A percentile compares a stretch with the other conserved stretches of the same genome.
phyloP scores from a whole-genome alignment of 2,113 vertebrate species.

The Oenanthe oenanthe region DNA sequence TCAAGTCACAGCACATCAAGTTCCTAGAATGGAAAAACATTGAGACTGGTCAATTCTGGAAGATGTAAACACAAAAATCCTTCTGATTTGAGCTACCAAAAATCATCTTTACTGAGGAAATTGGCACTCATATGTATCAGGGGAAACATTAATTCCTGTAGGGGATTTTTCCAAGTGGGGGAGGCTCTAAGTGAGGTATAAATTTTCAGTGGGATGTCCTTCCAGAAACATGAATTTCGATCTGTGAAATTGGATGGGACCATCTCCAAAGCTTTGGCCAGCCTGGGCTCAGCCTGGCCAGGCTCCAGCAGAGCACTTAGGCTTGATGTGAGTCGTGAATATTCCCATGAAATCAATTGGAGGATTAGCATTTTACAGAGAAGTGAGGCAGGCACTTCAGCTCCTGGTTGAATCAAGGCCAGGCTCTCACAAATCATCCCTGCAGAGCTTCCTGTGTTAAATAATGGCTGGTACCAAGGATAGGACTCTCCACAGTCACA shows the following conservation, averaged over 20 bases:
- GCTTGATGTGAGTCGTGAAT: conserved; percentile 22
- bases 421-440: background rate
- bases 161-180: background rate
- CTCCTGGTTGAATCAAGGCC: background rate
- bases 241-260: background rate
- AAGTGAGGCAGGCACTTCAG: background rate
- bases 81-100: background rate
- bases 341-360: background rate
- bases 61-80: background rate
- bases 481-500: background rate
- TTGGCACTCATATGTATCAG: background rate
- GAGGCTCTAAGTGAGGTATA: background rate
- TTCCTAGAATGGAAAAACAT: background rate
- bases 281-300: background rate
- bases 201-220: background rate
- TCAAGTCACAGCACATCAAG: background rate
- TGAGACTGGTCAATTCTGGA: background rate
- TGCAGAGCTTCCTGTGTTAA: background rate
- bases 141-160: background rate
- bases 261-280: background rate
- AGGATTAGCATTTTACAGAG: background rate
- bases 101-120: background rate
- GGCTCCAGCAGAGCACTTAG: conserved; percentile 53
- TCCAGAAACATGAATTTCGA: background rate
- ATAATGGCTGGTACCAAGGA: background rate